These are phyloP conservation scores for Sclerodermus sp. DNA, from an alignment of 2,888 invertebrate genomes.

Conservation along the genomic window DNA sequence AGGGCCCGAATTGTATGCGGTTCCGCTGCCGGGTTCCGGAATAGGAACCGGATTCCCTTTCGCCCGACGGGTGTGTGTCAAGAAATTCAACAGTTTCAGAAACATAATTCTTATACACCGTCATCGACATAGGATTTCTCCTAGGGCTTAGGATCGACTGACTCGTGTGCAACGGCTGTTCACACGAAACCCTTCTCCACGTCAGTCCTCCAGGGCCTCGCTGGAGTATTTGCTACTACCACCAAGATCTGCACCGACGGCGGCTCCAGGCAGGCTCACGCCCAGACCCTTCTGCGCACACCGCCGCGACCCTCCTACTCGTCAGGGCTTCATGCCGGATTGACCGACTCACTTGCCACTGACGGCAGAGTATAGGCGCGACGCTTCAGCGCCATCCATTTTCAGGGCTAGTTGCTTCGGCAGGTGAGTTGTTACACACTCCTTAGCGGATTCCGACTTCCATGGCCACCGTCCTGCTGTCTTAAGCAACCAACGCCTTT, in stretches of 20 bases:
- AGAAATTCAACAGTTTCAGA: too few relatives aligned
- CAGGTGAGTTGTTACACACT: conserved; percentile 66
- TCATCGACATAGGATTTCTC: too few relatives aligned
- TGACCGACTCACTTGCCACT: conserved; percentile 58
- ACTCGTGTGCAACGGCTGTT: too few relatives aligned
- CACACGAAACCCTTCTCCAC: too few relatives aligned
- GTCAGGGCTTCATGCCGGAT: conserved; percentile 52
- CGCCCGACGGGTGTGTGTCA: too few relatives aligned
- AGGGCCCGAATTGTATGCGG: too few relatives aligned
- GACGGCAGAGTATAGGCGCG: conserved; percentile 64
- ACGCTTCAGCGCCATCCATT: conserved; percentile 68
- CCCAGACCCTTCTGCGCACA: conserved; percentile 58
- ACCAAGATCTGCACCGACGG: conserved; percentile 58
- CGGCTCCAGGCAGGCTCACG: conserved; percentile 56
- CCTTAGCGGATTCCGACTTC: conserved; percentile 67
- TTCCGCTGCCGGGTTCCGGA: too few relatives aligned
- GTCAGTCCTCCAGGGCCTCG: too few relatives aligned
- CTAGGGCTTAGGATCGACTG: too few relatives aligned
- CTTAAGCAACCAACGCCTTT: conserved; percentile 66
- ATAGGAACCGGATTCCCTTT: too few relatives aligned
- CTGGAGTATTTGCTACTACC: too few relatives aligned
- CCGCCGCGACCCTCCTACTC: conserved; percentile 33
- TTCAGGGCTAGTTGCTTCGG: conserved; percentile 69
- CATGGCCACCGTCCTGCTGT: conserved; percentile 76
- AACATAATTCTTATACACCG: too few relatives aligned